phyloP scores from a whole-genome alignment of 2,797 vertebrate genomes.

The Crenichthys baileyi region DNA sequence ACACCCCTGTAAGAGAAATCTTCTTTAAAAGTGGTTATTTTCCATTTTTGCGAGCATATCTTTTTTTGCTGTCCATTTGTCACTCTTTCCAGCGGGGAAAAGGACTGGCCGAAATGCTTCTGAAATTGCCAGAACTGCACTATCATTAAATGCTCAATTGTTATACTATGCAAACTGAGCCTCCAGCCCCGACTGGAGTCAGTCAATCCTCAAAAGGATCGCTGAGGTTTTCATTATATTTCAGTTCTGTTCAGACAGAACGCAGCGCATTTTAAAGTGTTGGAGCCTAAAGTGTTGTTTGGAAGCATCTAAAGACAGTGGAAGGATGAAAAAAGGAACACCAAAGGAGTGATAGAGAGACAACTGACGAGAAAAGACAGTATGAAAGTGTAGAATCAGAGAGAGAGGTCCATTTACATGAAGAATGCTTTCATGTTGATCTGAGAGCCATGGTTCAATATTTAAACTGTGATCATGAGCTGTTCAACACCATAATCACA shows the following conservation, averaged over 20 bases:
- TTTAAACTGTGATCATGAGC: conserved; percentile 48
- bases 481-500: conserved; percentile 46
- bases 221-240: conserved; percentile 17
- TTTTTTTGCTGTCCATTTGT: conserved; percentile 39
- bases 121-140: conserved; percentile 44
- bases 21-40: not conserved
- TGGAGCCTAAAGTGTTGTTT: not conserved
- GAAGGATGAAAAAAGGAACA: not conserved
- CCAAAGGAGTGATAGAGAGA: not conserved
- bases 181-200: conserved; percentile 20
- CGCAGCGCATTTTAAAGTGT: conserved; percentile 3
- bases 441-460: conserved; percentile 3
- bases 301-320: not conserved
- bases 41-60: conserved; percentile 15
- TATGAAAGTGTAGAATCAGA: not conserved
- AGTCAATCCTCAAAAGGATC: conserved; percentile 14
- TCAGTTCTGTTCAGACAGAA: conserved; percentile 6
- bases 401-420: conserved; percentile 2
- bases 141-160: conserved; percentile 65
- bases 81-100: conserved; percentile 28
- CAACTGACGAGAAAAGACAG: not conserved
- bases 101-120: conserved; percentile 17
- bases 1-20: not conserved
- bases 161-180: conserved; percentile 49
- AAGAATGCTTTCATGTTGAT: conserved; percentile 10